Base-by-base conservation (phyloP, 2,797 vertebrate species). In the Macropus fuliginosus region DNA sequence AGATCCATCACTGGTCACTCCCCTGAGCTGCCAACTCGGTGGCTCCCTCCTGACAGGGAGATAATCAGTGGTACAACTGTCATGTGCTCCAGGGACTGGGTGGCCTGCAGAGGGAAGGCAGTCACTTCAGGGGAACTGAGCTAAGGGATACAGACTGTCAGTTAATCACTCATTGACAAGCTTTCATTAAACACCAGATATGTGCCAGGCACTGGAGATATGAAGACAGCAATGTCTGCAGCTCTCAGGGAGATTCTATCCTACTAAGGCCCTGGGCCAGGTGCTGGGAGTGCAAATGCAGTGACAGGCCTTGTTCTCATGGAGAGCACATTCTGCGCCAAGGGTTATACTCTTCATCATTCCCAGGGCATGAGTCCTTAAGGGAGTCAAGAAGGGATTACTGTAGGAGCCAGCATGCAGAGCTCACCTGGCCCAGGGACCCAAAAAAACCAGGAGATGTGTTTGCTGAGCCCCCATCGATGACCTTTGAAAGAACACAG, bases 21-120 rank as follows among this genome's bases (percentile, higher is more conserved):
- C 18, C 0, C 40, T 46, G 74, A 46, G 21, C 40, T 46, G 18
- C 21, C 0, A 9, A 0, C 8, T 0, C 0, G 2, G 18, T 34
- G n/a, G 34, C n/a, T 40, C 18, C 62, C 74, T 46, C 40, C 62
- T 66, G 31, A 14, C 12, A 31, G 31, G 59, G 31, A 24, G 56
- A 28, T 24, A 34, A n/a, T 34, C 3, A 34, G 11, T 13, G 16
- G 62, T 4, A 16, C 34, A 5, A 16, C 5, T 40, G 34, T 6
- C 59, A 66, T 14, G 13, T 16, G 31, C 13, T 5, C 66, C 0
- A 9, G n/a, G 21, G n/a, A 10, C 66, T 5, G 29, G 5, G n/a
- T 8, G 18, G 21, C n/a, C 66, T 40, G 16, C 1, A 3, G 18
- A n/a, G 5, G 31, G 62, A 16, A 74, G 62, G 59, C 6, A 34